Conservation (phyloP, 2,113 vertebrate genomes). For the Cervus canadensis region DNA sequence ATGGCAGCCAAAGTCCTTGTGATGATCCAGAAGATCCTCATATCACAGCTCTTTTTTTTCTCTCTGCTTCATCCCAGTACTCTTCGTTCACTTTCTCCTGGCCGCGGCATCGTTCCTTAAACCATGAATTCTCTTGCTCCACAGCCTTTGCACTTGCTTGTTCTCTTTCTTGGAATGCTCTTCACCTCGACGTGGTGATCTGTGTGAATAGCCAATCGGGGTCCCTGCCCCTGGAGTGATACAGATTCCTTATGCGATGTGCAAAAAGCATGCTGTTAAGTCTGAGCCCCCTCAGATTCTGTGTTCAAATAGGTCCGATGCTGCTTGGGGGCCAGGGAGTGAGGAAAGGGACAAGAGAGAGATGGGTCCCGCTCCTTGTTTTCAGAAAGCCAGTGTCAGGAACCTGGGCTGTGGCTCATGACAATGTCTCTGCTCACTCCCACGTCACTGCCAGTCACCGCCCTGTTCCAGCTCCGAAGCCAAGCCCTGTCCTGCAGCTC, state of each 20-base stretch:
- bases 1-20: background rate
- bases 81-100: background rate
- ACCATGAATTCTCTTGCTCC: background rate
- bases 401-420: background rate
- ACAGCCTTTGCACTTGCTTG: background rate
- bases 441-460: background rate
- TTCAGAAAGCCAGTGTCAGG: background rate
- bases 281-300: background rate
- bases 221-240: background rate
- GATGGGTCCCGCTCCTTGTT: background rate
- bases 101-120: background rate
- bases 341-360: background rate
- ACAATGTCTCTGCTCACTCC: accelerated
- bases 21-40: background rate
- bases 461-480: background rate
- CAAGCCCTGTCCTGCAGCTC: background rate
- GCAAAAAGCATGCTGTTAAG: background rate
- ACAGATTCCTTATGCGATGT: background rate
- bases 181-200: background rate
- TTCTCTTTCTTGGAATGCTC: background rate
- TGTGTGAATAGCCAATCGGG: background rate
- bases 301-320: background rate
- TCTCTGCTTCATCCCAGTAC: background rate
- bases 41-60: background rate
- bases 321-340: background rate